A percentile compares a stretch with the other conserved stretches of the same genome.
These are phyloP conservation scores for Euwallacea fornicatus DNA, from an alignment of 1,140 invertebrate species.

Conservation along the genomic window DNA sequence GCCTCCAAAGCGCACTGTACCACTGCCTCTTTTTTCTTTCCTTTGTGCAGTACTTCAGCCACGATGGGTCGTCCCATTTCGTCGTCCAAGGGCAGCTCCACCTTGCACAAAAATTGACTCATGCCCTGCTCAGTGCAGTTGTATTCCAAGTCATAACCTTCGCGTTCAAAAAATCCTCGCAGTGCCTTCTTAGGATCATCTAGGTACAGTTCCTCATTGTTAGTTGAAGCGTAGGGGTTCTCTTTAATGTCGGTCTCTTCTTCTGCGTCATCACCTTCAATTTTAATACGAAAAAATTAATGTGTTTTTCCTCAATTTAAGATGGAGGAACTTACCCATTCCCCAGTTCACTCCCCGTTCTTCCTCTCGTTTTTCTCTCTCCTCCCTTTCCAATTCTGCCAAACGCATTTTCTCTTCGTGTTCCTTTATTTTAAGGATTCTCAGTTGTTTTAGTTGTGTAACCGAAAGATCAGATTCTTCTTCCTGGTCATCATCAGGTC, in stretches of 20 bases:
- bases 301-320: constrained; percentile 1
- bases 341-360: constrained; percentile 87
- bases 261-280: constrained; percentile 81
- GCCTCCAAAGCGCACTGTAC: constrained; percentile 92
- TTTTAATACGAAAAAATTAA: background rate
- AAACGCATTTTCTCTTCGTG: constrained; percentile 56
- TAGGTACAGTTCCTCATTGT: constrained; percentile 86
- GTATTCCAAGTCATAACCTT: constrained; percentile 85
- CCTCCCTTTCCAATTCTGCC: constrained; percentile 58
- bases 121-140: constrained; percentile 77
- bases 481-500: constrained; percentile 83
- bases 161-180: constrained; percentile 91
- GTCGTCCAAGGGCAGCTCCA: constrained; percentile 77
- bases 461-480: constrained; percentile 79
- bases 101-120: constrained; percentile 74
- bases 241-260: constrained; percentile 78
- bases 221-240: constrained; percentile 79
- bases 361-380: constrained; percentile 59
- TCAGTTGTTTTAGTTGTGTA: constrained; percentile 76
- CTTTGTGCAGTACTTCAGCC: constrained; percentile 84
- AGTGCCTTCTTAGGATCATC: constrained; percentile 96
- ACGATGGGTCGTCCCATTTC: constrained; percentile 70
- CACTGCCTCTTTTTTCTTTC: constrained; percentile 94
- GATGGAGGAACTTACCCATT: constrained; percentile 67
- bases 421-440: constrained; percentile 61